Evolutionary conservation across 2,888 invertebrate species (phyloP).

Genomic region (Volucella bombylans): DNA sequence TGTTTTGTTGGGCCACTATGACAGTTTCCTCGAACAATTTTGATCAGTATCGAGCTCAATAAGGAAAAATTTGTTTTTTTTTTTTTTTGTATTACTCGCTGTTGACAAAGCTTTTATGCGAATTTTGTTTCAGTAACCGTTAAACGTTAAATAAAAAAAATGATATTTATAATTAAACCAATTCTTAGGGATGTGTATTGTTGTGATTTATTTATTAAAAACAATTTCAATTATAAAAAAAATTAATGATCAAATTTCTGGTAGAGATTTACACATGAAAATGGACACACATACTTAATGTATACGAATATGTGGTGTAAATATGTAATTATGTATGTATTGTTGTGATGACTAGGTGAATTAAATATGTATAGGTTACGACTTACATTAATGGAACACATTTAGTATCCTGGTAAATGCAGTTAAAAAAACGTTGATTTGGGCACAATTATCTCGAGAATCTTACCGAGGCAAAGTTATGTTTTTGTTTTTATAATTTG

Average conservation of each 20-base stretch:
- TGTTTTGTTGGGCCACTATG: too few relatives aligned
- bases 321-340: background rate
- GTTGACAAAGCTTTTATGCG: too few relatives aligned
- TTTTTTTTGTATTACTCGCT: too few relatives aligned
- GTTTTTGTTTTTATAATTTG: constrained; percentile 39
- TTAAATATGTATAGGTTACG: constrained; percentile 26
- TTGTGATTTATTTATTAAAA: constrained; percentile 63
- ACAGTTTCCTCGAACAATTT: too few relatives aligned
- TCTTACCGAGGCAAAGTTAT: constrained; percentile 42
- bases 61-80: too few relatives aligned
- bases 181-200: constrained; percentile 44
- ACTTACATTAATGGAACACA: constrained; percentile 57
- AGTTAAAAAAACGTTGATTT: constrained; percentile 48
- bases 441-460: constrained; percentile 61
- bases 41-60: too few relatives aligned
- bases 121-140: too few relatives aligned
- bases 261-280: constrained; percentile 37
- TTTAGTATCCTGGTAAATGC: constrained; percentile 53
- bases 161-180: constrained; percentile 14
- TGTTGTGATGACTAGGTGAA: constrained; percentile 67
- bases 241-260: constrained; percentile 39
- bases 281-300: constrained; percentile 13
- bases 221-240: constrained; percentile 45
- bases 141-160: background rate
- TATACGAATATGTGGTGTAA: constrained; percentile 34